Evolutionary conservation across 2,797 vertebrate species (phyloP), one percentile per base, ranked within the genome.

Genomic region (Ibycter americanus): DNA sequence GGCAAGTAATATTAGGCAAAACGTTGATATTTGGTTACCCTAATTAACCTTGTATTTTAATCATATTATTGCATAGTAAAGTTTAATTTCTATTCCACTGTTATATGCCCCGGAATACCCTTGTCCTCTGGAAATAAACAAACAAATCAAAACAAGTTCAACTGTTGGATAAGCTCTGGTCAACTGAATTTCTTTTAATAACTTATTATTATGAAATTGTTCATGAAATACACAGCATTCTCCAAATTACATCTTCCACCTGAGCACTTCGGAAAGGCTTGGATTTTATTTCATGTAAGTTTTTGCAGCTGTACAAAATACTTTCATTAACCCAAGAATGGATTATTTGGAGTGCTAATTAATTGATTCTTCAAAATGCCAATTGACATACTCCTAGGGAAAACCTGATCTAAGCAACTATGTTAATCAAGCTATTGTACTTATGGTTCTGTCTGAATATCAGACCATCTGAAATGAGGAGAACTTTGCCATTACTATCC

Each of bases 311-410:
- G 95, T 97, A 98, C 98, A 98, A 98, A 98, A 98, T 97, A 98
- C 97, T 98, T 98, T 97, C 98, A 98, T 98, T 98, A 98, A 98
- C 98, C 98, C 97, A 97, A 97, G 97, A 98, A 98, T 98, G 96
- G 98, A 98, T 98, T 98, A 98, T 98, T 98, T 98, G 97, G 98
- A 98, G 98, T 98, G 98, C 98, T 98, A 98, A 98, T 98, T 98
- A 98, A 98, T 98, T 98, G 98, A 98, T 98, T 98, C 97, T 98
- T 98, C 98, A 98, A 98, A 98, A 98, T 97, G 96, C 97, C 98
- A 98, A 98, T 98, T 98, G 98, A 98, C 97, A 98, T 74, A 95
- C 97, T 97, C 98, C 95, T 95, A 96, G 97, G 97, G 97, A 98
- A 98, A 98, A 98, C 97, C 98, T 97, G 98, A 98, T 98, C 97